Evolutionary conservation across 2,888 invertebrate genomes (phyloP), one percentile per base, ranked within the genome.

Genomic region (Oxystoma pomonae): DNA sequence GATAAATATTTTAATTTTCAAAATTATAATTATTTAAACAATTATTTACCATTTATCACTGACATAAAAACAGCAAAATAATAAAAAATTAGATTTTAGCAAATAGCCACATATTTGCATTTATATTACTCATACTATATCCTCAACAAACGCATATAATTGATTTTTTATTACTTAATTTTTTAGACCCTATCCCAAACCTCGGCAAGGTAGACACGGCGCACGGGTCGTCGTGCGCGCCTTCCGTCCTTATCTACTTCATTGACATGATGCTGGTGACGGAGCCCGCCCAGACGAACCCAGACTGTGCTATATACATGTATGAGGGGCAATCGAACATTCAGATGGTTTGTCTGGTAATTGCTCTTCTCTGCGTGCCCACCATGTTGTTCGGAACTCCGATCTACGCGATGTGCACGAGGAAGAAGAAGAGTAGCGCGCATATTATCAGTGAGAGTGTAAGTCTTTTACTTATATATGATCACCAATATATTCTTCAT

Each of bases 311-410:
- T 0, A 75, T 81, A 0, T 85, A 82, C 71, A 89, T 89, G 86
- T 89, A 84, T 66, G 76, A 80, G 0, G 83, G 84, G 0, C 88
- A 89, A 73, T 78, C 80, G 0, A 73, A 69, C 0, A 68, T 92
- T 1, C 92, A 94, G 78, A 82, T 81, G 59, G 77, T 85, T 1
- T 84, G 90, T 67, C 81, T 93, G 22, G 74, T 85, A 0, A 68
- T 87, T 0, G 89, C 91, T 0, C 77, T 92, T 2, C 58, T 87
- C 0, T 91, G 91, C 74, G 84, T 94, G 56, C 93, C 94, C 0
- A 80, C 90, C 50, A 87, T 94, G 88, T 81, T 94, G 66, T 81
- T 91, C 12, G 89, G 90, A 3, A 94, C 92, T 74, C 94, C 94
- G 0, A 77, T 92, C n/a, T 84, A 87, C 70, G 82, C 88, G 53